A percentile compares a stretch with the other conserved stretches of the same genome.
Conservation (phyloP, 2,888 invertebrate species). For the Fissipunctia ypsillon region DNA sequence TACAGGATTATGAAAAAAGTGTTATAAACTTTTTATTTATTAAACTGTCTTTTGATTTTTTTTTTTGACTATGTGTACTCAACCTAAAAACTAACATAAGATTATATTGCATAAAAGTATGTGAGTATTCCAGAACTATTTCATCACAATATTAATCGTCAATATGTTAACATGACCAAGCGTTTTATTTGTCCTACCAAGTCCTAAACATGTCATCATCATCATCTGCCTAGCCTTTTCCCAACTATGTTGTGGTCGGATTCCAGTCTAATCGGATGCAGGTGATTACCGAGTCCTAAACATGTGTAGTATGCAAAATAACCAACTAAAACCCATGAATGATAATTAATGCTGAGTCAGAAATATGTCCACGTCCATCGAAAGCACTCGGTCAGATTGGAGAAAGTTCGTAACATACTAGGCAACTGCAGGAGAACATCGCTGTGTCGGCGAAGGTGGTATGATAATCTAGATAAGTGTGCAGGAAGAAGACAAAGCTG, state of each 20-base stretch:
- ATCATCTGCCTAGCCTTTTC: no score
- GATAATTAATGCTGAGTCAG: not conserved
- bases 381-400: not conserved
- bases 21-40: slow-evolving; percentile 54
- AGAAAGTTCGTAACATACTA: not conserved
- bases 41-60: slow-evolving; percentile 14
- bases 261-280: no score
- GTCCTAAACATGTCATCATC: no score
- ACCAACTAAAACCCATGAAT: not conserved
- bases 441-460: not conserved
- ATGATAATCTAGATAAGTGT: not conserved
- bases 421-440: not conserved
- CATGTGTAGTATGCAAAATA: slow-evolving; percentile 7
- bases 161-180: slow-evolving; percentile 7
- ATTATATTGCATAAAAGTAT: not conserved
- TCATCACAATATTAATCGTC: slow-evolving; percentile 16
- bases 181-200: slow-evolving; percentile 9
- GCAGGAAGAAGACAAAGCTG: not conserved
- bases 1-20: slow-evolving; percentile 32
- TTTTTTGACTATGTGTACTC: slow-evolving; percentile 7
- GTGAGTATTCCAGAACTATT: slow-evolving; percentile 28
- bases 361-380: not conserved
- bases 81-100: not conserved
- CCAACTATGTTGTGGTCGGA: no score
- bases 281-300: no score